Conservation (phyloP, 2,888 invertebrate species). For the Leptinotarsa peninsularis region DNA sequence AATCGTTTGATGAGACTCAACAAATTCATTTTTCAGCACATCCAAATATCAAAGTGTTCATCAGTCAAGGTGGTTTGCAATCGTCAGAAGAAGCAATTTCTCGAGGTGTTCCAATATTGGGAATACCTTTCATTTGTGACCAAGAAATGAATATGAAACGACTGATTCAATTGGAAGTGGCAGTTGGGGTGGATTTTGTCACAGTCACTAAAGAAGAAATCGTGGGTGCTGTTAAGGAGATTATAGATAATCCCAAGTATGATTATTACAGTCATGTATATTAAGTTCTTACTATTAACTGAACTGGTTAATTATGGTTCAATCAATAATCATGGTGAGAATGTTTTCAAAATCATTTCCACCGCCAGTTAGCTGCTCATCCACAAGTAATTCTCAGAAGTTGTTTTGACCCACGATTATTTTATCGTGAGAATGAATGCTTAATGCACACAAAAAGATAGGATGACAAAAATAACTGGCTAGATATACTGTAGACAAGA, state of each 20-base stretch:
- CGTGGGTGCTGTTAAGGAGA: constrained; percentile 50
- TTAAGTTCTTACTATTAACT: too few relatives aligned
- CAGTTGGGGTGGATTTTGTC: constrained; percentile 46
- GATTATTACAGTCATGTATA: background rate
- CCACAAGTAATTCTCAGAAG: too few relatives aligned
- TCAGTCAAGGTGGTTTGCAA: constrained; percentile 57
- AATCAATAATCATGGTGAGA: too few relatives aligned
- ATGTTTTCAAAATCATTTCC: too few relatives aligned
- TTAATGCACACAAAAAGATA: too few relatives aligned
- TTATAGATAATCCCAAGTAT: constrained; percentile 54
- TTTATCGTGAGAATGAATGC: too few relatives aligned
- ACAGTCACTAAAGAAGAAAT: constrained; percentile 54
- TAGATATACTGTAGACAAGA: too few relatives aligned
- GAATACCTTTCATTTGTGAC: constrained; percentile 57
- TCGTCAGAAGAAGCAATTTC: constrained; percentile 57
- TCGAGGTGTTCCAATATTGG: constrained; percentile 55
- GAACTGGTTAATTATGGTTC: too few relatives aligned
- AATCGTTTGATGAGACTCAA: background rate
- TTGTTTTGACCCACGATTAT: too few relatives aligned
- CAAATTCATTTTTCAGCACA: constrained; percentile 49
- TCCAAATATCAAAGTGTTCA: constrained; percentile 55
- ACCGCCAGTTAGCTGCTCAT: too few relatives aligned
- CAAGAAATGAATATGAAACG: constrained; percentile 54
- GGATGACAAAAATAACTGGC: too few relatives aligned
- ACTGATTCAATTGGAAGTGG: constrained; percentile 50